Evolutionary conservation across 2,113 vertebrate genomes (phyloP).

Genomic region (Eleginops maclovinus): DNA sequence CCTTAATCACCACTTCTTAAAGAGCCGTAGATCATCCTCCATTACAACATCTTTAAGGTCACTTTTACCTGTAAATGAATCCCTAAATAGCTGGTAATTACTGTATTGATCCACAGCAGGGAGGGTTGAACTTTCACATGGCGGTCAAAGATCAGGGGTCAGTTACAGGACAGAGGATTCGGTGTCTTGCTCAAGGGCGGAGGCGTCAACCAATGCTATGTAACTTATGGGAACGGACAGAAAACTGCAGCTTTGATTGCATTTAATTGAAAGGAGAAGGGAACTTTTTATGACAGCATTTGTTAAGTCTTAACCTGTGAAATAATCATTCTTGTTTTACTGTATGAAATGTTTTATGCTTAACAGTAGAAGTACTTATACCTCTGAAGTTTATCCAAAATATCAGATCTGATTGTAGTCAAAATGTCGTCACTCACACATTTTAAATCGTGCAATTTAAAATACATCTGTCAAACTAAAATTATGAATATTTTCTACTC

Average conservation of each 20-base stretch:
- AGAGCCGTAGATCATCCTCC: not conserved
- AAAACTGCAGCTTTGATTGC: not conserved
- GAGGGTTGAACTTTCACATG: not conserved
- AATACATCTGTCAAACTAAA: not conserved
- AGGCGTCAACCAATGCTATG: not conserved
- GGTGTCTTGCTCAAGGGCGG: not conserved
- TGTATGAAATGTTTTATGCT: not conserved
- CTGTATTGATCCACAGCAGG: not conserved
- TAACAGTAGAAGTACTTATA: not conserved
- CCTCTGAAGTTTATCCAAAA: no score
- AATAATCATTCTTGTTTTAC: not conserved
- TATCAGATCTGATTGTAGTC: no score
- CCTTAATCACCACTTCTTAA: not conserved
- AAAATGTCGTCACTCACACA: no score
- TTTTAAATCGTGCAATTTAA: no score
- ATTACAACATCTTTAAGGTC: not conserved
- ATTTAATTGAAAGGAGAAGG: not conserved
- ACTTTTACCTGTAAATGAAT: not conserved
- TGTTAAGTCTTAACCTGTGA: no score
- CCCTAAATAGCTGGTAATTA: not conserved
- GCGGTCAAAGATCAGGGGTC: conserved; percentile 26
- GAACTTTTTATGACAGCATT: not conserved
- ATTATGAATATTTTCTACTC: not conserved
- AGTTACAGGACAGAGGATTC: not conserved
- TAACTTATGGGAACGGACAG: not conserved